These are phyloP conservation scores for Morinoia aosen DNA, from an alignment of 2,888 invertebrate species.

Conservation along the genomic window DNA sequence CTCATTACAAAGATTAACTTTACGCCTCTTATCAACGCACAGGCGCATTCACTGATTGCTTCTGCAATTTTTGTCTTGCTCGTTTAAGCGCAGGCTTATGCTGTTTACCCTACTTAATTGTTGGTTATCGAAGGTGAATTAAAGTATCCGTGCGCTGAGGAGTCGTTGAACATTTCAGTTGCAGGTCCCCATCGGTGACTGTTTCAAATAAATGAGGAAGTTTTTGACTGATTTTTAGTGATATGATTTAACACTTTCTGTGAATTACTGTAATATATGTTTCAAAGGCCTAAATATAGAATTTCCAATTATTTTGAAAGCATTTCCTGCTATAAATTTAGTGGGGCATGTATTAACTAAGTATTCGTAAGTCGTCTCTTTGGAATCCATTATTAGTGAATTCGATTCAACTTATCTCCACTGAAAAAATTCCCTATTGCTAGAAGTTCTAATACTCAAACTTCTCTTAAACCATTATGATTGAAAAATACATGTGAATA, in stretches of 20 bases:
- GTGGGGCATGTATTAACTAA: not conserved
- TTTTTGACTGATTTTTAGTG: not conserved
- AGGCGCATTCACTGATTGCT: constrained; percentile 14
- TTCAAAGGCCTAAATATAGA: no score
- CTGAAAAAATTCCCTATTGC: not conserved
- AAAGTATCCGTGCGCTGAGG: not conserved
- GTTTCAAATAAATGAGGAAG: not conserved
- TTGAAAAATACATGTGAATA: not conserved
- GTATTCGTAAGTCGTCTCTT: not conserved
- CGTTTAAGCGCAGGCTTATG: not conserved
- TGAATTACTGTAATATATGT: no score
- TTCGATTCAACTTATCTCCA: not conserved
- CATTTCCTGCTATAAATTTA: not conserved
- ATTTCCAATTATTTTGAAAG: no score
- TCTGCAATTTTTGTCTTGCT: not conserved
- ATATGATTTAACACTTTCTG: no score
- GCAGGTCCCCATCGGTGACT: not conserved
- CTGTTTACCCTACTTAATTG: not conserved
- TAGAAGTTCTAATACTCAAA: not conserved
- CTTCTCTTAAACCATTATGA: not conserved
- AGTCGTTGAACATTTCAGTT: not conserved
- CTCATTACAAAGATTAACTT: constrained; percentile 20
- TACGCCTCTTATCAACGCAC: constrained; percentile 6
- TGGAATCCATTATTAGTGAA: not conserved
- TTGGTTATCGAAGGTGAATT: not conserved